Percentiles rank a stretch among this genome's conserved stretches.
phyloP scores from a whole-genome alignment of 2,888 invertebrate genomes.

The Patella ulyssiponensis region DNA sequence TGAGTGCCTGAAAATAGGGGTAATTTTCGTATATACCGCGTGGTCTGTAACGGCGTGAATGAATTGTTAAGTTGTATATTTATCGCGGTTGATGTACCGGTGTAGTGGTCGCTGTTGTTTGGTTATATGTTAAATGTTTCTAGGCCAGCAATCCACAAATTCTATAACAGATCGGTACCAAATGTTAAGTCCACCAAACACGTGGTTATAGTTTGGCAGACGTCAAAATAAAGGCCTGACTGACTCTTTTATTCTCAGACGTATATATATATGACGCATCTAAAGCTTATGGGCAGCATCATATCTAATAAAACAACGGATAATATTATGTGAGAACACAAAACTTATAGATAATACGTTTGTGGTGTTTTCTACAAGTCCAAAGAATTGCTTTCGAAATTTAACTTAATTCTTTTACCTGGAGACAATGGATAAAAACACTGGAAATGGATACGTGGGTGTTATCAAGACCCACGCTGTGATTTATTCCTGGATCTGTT shows the following conservation, averaged over 20 bases:
- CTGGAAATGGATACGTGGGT: no score
- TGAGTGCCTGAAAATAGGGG: no score
- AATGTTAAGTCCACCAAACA: not conserved
- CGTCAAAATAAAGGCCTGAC: not conserved
- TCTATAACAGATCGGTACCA: slow-evolving; percentile 4
- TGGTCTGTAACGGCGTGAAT: no score
- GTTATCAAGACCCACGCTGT: no score
- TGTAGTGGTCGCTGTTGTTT: no score
- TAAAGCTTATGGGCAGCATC: not conserved
- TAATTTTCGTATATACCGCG: no score
- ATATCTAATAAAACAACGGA: no score
- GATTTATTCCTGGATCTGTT: no score
- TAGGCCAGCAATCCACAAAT: slow-evolving; percentile 6
- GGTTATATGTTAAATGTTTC: not conserved
- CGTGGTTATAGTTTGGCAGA: not conserved
- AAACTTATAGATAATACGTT: not conserved
- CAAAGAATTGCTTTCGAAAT: not conserved
- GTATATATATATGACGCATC: not conserved
- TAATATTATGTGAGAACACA: no score
- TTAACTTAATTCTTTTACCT: not conserved
- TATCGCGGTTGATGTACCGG: no score
- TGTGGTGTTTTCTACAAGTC: not conserved
- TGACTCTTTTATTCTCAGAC: not conserved
- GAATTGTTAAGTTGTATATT: no score
- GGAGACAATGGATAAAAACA: no score